Evolutionary conservation across 2,113 vertebrate genomes (phyloP).

Genomic region (Carassius auratus): DNA sequence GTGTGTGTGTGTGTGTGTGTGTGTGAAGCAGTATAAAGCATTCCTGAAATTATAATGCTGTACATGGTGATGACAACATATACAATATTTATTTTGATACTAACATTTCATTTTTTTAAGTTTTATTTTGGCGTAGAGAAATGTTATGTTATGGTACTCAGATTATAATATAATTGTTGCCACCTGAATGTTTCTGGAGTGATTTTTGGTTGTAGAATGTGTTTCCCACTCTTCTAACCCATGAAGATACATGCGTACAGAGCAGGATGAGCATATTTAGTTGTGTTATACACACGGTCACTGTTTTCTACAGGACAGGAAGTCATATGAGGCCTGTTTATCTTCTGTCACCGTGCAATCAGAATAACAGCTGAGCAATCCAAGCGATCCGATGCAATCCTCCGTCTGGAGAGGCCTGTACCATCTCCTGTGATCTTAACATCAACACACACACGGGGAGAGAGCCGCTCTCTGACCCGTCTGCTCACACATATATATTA

Average conservation of each 20-base stretch:
- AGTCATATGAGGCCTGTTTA: slow-evolving; percentile 7
- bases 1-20: background rate
- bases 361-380: background rate
- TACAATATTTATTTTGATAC: no score
- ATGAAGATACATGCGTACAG: background rate
- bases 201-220: background rate
- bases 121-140: no score
- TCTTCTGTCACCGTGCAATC: slow-evolving; percentile 8
- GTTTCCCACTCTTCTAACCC: background rate
- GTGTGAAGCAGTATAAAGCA: background rate
- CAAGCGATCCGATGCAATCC: no score
- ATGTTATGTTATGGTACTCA: no score
- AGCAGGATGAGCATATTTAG: background rate
- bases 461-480: background rate
- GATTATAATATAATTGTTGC: no score
- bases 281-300: background rate
- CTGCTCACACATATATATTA: background rate
- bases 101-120: no score
- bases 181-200: background rate
- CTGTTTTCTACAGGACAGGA: background rate
- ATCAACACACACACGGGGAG: background rate
- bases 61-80: background rate
- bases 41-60: background rate
- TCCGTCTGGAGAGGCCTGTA: background rate
- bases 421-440: background rate